A percentile compares a stretch with the other conserved stretches of the same genome.
Evolutionary conservation across 1,140 invertebrate species (phyloP).

Genomic region (Drosophila azteca): DNA sequence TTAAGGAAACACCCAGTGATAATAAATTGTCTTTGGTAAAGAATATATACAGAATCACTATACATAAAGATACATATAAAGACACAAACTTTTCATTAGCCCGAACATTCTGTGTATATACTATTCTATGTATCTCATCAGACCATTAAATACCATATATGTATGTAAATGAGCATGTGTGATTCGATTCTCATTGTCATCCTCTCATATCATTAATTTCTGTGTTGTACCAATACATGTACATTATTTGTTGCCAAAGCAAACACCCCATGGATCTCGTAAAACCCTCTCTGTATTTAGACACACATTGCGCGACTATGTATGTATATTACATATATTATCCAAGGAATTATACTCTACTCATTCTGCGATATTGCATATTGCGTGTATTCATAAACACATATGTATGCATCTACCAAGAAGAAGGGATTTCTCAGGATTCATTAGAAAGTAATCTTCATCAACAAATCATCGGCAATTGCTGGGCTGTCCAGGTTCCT

Average conservation of each 20-base stretch:
- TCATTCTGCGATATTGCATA: too few species aligned
- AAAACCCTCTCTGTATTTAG: conserved; percentile 15
- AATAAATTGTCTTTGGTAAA: conserved; percentile 95
- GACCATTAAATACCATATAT: conserved; percentile 1
- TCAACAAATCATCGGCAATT: too few species aligned
- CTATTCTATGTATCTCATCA: conserved; percentile 25
- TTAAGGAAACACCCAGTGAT: conserved; percentile 92
- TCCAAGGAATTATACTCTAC: too few species aligned
- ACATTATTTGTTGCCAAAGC: conserved; percentile 18
- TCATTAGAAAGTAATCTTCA: too few species aligned
- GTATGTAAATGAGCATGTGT: conserved; percentile 15
- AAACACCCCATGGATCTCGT: conserved; percentile 21
- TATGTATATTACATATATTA: too few species aligned
- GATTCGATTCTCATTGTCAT: conserved; percentile 31
- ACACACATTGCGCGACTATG: too few species aligned
- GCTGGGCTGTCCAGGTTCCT: too few species aligned
- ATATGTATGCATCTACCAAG: too few species aligned
- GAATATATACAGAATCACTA: conserved; percentile 60
- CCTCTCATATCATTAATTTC: conserved; percentile 17
- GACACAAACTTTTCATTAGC: conserved; percentile 25
- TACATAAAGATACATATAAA: conserved; percentile 44
- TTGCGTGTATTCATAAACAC: too few species aligned
- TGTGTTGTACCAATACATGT: conserved; percentile 27
- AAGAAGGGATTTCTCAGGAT: too few species aligned
- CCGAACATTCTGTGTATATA: conserved; percentile 21